Base-by-base conservation (phyloP, 2,888 invertebrate genomes). In the Cryptophagus acutangulus region DNA sequence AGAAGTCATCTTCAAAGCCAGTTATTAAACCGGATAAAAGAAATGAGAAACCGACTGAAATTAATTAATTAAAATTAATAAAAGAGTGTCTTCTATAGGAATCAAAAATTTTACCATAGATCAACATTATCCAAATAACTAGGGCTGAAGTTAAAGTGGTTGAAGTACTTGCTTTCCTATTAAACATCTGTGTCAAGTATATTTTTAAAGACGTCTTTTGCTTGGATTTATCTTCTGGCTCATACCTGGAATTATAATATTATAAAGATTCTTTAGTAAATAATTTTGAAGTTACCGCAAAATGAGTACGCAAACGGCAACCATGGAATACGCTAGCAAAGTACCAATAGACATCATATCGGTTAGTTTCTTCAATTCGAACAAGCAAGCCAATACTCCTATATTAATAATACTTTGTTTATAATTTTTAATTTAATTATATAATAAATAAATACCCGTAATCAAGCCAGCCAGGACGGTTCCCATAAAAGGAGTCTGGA, bases 261-360 rank as follows among this genome's bases (percentile, higher is more conserved):
- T 71, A 41, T 36, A 58, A 54, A 38, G 12, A 33, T 33, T 25
- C 9, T 36, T 16, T 36, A 16, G 9, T 16, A 17, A 15, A n/a
- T 15, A 18, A 10, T 17, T n/a, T 5, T 15, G 36, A 12, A 20
- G 38, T 52, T 74, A 90, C 79, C 91, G 79, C 3, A 93, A 72
- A 36, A 93, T 74, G 8, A 92, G 74, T 0, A 93, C 87, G 55
- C 88, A 88, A 2, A 87, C 82, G 1, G 91, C 88, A 2, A 94
- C 93, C 65, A 93, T 87, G 0, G 90, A 87, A 66, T 93, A 93
- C 0, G 90, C 89, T 39, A 88, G 71, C 13, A 91, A 69, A 0
- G 90, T 89, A 3, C 88, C 89, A 58, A 94, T 91, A 1, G 91
- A 91, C 79, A 94, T 87, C 78, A 94, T 87, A 60, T 86, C 87